Base-by-base conservation (phyloP, 1,140 invertebrate genomes). In the Calephelis virginiensis region DNA sequence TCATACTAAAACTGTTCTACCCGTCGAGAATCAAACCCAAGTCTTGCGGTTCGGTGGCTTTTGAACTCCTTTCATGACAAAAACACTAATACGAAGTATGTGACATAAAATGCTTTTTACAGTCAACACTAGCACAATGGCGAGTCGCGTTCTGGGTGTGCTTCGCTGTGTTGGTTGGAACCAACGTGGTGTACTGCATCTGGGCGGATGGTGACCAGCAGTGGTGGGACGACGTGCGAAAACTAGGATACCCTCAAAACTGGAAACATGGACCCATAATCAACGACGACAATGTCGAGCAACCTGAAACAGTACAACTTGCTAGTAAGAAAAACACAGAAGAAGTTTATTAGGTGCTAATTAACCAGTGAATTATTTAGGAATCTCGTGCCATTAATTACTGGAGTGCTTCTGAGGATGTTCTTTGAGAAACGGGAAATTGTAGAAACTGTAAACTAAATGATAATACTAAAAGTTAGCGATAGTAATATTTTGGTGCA, bases 91-190 rank as follows among this genome's bases (percentile, higher is more conserved):
- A 40, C 38, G 7, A 5, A 40, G 38, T 5, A 4, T 5, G 7
- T 5, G 4, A 7, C 7, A 5, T 7, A 40, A 40, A 43, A 43
- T 43, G 8, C 40, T 56, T 56, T 43, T 89, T 93, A 56, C 83
- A 96, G 95, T 93, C 94, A 76, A 93, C 93, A 5, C 72, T 95
- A 10, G 80, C 90, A 8, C 93, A 96, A 85, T 97, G 96, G 96
- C 92, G 95, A 63, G 83, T 92, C 1, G 95, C 97, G 0, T 97
- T 97, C 80, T 97, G 95, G 94, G 94, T 97, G 38, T 93, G 94
- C 2, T 93, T 95, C 49, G 94, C 77, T 0, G 92, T 96, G 2
- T 94, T 96, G 65, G 80, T 93, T 3, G 77, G 93, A 17, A 96
- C 95, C 0, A 95, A 95, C 66, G 67, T 95, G 1, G 74, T 96